phyloP scores from a whole-genome alignment of 2,888 invertebrate genomes.

The Synanthedon vespiformis region DNA sequence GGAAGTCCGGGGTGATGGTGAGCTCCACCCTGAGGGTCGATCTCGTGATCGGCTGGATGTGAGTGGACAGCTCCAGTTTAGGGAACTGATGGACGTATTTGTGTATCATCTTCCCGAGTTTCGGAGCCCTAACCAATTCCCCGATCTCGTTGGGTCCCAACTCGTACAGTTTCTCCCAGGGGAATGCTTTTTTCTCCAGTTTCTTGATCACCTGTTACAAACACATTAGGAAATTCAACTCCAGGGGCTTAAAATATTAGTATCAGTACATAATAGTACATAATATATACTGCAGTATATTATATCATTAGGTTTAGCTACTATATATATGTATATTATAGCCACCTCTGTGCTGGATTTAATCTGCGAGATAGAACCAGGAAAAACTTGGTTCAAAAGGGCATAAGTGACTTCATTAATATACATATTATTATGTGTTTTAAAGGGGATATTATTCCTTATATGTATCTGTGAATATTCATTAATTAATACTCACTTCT shows the following conservation, averaged over 20 bases:
- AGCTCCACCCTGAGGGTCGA: slow-evolving; percentile 94
- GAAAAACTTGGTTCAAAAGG: no score
- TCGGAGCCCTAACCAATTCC: slow-evolving; percentile 88
- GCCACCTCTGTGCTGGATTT: no score
- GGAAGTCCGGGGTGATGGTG: slow-evolving; percentile 98
- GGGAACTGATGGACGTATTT: slow-evolving; percentile 97
- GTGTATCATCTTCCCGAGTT: slow-evolving; percentile 93
- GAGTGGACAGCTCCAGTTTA: slow-evolving; percentile 93
- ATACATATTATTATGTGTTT: no score
- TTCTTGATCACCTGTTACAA: slow-evolving; percentile 80
- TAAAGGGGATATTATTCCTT: no score
- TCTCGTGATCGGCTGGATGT: slow-evolving; percentile 97
- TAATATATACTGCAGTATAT: no score
- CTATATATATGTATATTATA: no score
- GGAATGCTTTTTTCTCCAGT: slow-evolving; percentile 97
- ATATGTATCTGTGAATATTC: not conserved
- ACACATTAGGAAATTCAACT: no score
- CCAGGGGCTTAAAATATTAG: no score
- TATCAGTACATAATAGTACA: no score
- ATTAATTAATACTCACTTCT: slow-evolving; percentile 64
- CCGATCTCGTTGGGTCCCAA: slow-evolving; percentile 97
- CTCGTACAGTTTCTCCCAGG: slow-evolving; percentile 95
- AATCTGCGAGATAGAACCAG: no score
- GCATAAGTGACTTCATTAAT: no score
- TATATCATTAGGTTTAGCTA: no score